Conservation (phyloP, 2,113 vertebrate species). For the Rhegmatorhina hoffmannsi region DNA sequence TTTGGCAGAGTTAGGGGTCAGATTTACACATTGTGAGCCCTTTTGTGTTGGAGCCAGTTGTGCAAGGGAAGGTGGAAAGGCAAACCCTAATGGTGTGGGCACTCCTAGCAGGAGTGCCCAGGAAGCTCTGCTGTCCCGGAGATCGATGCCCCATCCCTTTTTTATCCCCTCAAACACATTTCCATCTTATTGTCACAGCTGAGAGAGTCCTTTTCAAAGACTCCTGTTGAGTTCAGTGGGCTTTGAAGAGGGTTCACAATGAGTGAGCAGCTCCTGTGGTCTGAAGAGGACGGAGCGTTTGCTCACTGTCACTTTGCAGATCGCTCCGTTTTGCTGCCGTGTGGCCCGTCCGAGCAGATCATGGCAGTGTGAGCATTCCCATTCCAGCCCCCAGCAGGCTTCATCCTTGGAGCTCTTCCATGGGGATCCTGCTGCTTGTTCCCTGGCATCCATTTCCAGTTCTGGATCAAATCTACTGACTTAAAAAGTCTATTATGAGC, state of each 20-base stretch:
- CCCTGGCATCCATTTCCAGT: not conserved
- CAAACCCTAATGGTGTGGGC: not conserved
- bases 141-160: not conserved
- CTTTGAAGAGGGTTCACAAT: slow-evolving; percentile 44
- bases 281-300: not conserved
- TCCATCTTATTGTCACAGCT: not conserved
- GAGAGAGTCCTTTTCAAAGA: not conserved
- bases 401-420: not conserved
- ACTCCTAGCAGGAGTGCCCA: not conserved
- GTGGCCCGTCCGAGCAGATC: not conserved
- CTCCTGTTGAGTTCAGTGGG: not conserved
- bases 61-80: not conserved
- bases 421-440: not conserved
- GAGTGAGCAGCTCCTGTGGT: slow-evolving; percentile 31
- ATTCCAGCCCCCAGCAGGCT: not conserved
- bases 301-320: not conserved
- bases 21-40: not conserved
- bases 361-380: not conserved
- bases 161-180: not conserved
- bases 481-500: not conserved
- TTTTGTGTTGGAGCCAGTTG: not conserved
- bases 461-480: not conserved
- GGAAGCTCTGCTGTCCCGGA: not conserved
- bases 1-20: not conserved
- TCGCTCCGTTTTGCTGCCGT: rapidly evolving